These are phyloP conservation scores for Galaxea fascicularis DNA, from an alignment of 92 coral and sea anemone genomes.

Conservation along the genomic window DNA sequence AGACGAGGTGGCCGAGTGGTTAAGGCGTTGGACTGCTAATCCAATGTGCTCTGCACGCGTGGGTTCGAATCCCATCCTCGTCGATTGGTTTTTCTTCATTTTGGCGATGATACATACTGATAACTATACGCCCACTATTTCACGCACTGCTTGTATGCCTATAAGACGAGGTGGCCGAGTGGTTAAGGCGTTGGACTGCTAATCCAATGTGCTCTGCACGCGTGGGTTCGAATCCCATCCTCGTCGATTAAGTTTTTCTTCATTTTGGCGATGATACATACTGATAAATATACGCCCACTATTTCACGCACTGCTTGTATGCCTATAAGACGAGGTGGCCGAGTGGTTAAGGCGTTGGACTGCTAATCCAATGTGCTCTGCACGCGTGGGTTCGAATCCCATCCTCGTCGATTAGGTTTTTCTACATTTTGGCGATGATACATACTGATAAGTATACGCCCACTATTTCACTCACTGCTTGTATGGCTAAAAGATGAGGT, in stretches of 20 bases:
- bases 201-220: constrained; percentile 94
- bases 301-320: too few relatives aligned
- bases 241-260: constrained; percentile 64
- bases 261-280: too few relatives aligned
- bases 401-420: constrained; percentile 92
- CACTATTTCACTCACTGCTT: too few relatives aligned
- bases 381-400: constrained; percentile 95
- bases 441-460: too few relatives aligned
- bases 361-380: constrained; percentile 96
- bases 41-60: constrained; percentile 97
- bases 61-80: constrained; percentile 90
- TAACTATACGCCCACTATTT: too few relatives aligned
- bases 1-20: constrained; percentile 96
- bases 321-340: constrained; percentile 87
- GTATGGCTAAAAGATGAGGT: too few relatives aligned
- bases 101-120: too few relatives aligned
- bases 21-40: constrained; percentile 96
- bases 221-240: constrained; percentile 97
- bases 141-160: too few relatives aligned
- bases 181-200: constrained; percentile 94
- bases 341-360: constrained; percentile 96
- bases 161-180: constrained; percentile 35
- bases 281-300: too few relatives aligned
- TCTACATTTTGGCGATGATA: too few relatives aligned
- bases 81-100: too few relatives aligned